A percentile compares a stretch with the other conserved stretches of the same genome.
Conservation (phyloP, 2,113 vertebrate genomes). For the Bos indicus region DNA sequence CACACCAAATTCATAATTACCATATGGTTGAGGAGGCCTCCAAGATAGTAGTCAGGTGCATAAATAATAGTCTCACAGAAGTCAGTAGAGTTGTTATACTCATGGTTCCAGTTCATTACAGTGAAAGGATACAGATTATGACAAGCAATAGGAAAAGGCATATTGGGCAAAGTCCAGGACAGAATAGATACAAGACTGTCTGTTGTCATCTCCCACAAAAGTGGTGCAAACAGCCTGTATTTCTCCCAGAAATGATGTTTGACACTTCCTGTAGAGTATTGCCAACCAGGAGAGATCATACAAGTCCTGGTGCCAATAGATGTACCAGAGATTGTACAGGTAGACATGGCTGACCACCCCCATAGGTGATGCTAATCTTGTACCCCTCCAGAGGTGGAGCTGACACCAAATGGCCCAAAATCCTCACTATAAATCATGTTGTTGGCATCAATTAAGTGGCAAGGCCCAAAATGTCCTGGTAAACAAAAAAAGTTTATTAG, state of each 20-base stretch:
- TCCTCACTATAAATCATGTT: background rate
- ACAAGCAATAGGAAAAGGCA: background rate
- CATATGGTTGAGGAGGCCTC: background rate
- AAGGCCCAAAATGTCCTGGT: too few relatives aligned
- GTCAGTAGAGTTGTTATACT: background rate
- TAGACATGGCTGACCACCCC: background rate
- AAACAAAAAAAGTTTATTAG: background rate
- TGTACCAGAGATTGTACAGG: background rate
- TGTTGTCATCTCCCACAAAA: background rate
- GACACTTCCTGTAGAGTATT: background rate
- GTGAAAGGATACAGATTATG: background rate
- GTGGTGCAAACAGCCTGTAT: background rate
- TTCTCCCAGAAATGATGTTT: background rate
- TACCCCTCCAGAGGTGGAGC: background rate
- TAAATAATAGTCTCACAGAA: background rate
- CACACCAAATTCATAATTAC: background rate
- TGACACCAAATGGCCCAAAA: background rate
- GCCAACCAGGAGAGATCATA: background rate
- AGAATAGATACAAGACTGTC: background rate
- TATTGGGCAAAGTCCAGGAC: fast-evolving
- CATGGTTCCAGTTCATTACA: background rate
- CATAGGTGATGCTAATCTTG: fast-evolving
- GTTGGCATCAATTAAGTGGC: background rate
- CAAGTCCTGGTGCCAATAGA: background rate
- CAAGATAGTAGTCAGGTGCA: background rate